Base-by-base conservation (phyloP, 2,888 invertebrate genomes). In the Bombylius major region DNA sequence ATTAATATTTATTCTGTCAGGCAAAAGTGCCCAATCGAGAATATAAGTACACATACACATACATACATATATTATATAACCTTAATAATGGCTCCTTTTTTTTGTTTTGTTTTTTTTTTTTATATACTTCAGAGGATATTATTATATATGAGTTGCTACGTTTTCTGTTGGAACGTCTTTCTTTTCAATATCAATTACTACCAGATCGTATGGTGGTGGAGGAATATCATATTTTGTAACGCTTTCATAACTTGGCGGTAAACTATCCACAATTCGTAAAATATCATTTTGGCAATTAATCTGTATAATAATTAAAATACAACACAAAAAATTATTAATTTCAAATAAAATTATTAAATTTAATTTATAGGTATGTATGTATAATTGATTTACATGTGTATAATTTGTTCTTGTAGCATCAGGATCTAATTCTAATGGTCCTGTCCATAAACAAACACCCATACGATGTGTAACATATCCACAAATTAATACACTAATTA, bases 381-480 rank as follows among this genome's bases (percentile, higher is more conserved):
- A 54, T 7, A 23, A 34, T 53, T 39, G 3, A 52, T 12, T 51
- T 56, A 59, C 57, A 53, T 57, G 55, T 31, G 39, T 49, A 49
- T 53, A 54, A 23, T 42, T 32, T 32, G 63, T 59, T 44, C 62
- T 60, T 6, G 48, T 49, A 33, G 31, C 31, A 11, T 42, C 39
- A 5, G 60, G 57, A 32, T 67, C 60, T 60, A 71, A 72, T 54
- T 73, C 73, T 44, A 71, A 68, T 51, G 72, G 73, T 13, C 73
- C 73, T 7, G 72, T 67, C 75, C 76, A 75, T 47, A 74, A 66
- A 62, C 75, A 76, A 12, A 75, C 70, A 47, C 76, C 75, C 69
- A 76, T 70, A 52, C 76, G 70, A 59, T 75, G 75, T 4, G 75
- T 75, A 5, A 75, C 73, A 67, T 76, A 76, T 57, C 73, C 73